Base-by-base conservation (phyloP, 1,140 invertebrate species). In the Drosophila watanabei region DNA sequence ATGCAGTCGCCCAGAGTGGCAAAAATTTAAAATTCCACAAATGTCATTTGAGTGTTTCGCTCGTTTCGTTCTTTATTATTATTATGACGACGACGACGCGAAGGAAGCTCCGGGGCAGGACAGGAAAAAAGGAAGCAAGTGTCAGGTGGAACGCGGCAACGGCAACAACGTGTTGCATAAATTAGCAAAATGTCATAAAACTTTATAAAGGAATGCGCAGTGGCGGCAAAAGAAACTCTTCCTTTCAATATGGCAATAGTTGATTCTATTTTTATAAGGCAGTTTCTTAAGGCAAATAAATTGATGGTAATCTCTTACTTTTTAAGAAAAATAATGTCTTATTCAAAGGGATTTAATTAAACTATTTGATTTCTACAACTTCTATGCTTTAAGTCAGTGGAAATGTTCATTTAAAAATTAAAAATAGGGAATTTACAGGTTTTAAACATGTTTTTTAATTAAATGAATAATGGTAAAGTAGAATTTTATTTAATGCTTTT, bases 1-100 rank as follows among this genome's bases (percentile, higher is more conserved):
- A 14, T 72, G 68, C 70, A 71, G 43, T 54, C 64, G 30, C 54
- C 70, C 33, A 37, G 66, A 73, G 70, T 71, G 70, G 70, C 43
- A 73, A 87, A 72, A 87, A 83, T 87, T 88, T 87, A 75, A 87
- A 88, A 87, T 87, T 87, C 83, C 83, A 80, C 83, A 87, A 87
- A 87, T 87, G 84, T 88, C 83, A 86, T 87, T 86, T 82, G 64
- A 66, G 79, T 86, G 75, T 81, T 71, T 79, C 59, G 59, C 70
- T 73, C 70, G 70, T 79, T 78, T 69, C 49, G 35, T 78, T 78
- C 58, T 79, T 80, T 80, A 84, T 84, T 73, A 73, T 73, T 60
- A 73, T 72, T 56, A 60, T 58, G 66, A 73, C 54, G 58, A 72
- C 68, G 78, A 75, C n/a, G 51, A 35, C 2, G 60, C 68, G 64